Conservation (phyloP, 2,797 vertebrate genomes). For the Spheniscus humboldti region DNA sequence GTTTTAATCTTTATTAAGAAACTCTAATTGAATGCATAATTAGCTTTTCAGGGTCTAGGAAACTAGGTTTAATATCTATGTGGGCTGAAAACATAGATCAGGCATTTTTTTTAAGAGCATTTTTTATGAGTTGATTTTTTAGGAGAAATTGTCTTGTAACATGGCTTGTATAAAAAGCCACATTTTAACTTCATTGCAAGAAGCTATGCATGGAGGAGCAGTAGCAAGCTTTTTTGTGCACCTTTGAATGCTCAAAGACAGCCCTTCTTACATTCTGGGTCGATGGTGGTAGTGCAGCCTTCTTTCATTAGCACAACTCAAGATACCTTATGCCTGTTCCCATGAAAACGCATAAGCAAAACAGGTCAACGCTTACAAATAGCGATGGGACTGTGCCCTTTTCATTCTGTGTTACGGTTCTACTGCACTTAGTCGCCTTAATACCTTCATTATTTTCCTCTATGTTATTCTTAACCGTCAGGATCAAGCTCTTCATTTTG, state of each 20-base stretch:
- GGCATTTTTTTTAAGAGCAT: constrained; percentile 62
- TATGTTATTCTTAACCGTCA: neutral
- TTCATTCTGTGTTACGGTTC: neutral
- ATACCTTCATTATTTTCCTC: neutral
- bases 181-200: constrained; percentile 34
- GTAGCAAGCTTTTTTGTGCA: neutral
- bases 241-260: neutral
- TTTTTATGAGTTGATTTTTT: constrained; percentile 70
- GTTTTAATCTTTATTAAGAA: constrained; percentile 86
- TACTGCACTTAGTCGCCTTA: neutral
- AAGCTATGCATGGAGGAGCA: neutral
- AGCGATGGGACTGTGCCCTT: neutral
- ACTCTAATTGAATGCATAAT: constrained; percentile 85
- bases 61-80: constrained; percentile 79
- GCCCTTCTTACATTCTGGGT: neutral
- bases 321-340: neutral
- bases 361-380: neutral
- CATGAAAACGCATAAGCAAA: neutral
- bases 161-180: constrained; percentile 26
- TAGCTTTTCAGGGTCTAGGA: constrained; percentile 82
- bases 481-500: neutral
- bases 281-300: neutral
- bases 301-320: constrained; percentile 31
- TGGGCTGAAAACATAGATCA: constrained; percentile 76
- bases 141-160: constrained; percentile 55